These are phyloP conservation scores for Hydropsyche tenuis DNA, from an alignment of 1,140 invertebrate species.

Conservation along the genomic window DNA sequence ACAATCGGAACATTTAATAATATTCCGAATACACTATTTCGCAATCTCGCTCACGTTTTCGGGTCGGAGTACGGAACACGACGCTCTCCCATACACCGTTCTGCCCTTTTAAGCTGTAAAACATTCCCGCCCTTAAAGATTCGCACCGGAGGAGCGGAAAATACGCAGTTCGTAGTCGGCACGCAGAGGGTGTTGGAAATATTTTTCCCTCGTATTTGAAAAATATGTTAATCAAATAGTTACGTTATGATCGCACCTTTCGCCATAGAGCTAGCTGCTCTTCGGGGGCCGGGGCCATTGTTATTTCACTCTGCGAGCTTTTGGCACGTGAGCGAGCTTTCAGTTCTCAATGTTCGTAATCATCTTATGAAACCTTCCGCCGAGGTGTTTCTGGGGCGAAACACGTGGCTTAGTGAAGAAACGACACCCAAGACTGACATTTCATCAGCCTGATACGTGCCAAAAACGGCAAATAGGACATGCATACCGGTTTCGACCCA, in stretches of 20 bases:
- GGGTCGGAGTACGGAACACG: too few relatives aligned
- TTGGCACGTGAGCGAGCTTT: slow-evolving; percentile 38
- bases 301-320: slow-evolving; percentile 39
- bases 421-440: slow-evolving; percentile 23
- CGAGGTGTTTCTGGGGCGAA: slow-evolving; percentile 13
- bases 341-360: slow-evolving; percentile 33
- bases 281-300: slow-evolving; percentile 31
- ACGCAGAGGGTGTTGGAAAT: slow-evolving; percentile 33
- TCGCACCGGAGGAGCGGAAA: slow-evolving; percentile 13
- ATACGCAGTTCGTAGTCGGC: slow-evolving; percentile 32
- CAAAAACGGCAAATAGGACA: slow-evolving; percentile 18
- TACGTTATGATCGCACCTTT: slow-evolving; percentile 42
- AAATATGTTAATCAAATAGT: slow-evolving; percentile 48
- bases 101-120: slow-evolving; percentile 18
- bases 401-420: slow-evolving; percentile 27
- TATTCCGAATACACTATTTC: too few relatives aligned
- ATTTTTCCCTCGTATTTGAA: slow-evolving; percentile 41
- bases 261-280: background rate
- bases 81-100: background rate
- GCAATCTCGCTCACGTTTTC: too few relatives aligned
- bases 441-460: background rate
- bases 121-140: slow-evolving; percentile 11
- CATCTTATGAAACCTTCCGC: slow-evolving; percentile 32
- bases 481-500: background rate
- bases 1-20: too few relatives aligned